Evolutionary conservation across 2,113 vertebrate genomes (phyloP), one percentile per base, ranked within the genome.

Genomic region (Lontra canadensis): DNA sequence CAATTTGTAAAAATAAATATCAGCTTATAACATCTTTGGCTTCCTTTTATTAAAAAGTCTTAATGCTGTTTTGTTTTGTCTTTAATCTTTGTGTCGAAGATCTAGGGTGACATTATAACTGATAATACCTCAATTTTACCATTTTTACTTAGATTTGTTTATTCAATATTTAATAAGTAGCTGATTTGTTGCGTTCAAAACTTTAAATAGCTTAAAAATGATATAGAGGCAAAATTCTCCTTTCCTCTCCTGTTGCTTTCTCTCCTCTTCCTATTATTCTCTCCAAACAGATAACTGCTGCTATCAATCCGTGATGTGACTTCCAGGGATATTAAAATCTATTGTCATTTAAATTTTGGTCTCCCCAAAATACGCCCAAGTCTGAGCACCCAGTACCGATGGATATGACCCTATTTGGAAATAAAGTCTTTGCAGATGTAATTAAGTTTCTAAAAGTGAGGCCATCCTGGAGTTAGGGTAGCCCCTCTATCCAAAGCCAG

Each of bases 41-140:
- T 88, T 90, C 21, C 42, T 94, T 92, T 93, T n/a, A 65, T 69
- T 95, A 61, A 81, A 88, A 42, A 79, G 47, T 78, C 26, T 25
- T 76, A 73, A 61, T 34, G 39, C 34, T 57, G 3, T 87, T 36
- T 25, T 25, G 6, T 80, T 59, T 95, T 74, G 34, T 91, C 34
- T 92, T 39, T 44, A 85, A n/a, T 95, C 87, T 63, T 34, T 74
- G 55, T 71, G 55, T 57, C 44, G 18, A 76, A 34, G 76, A 57
- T 39, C 93, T 49, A 55, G 49, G 6, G 2, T 55, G 39, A 74
- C 59, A 49, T 87, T 26, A 5, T 83, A 42, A 42, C 3, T 29
- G 47, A 12, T 67, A 69, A 76, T 39, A 39, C 12, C 9, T 61
- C 74, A 23, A 31, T 20, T 80, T 74, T 89, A 47, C 59, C 52